Base-by-base conservation (phyloP, 2,888 invertebrate genomes). In the Apamea crenata region DNA sequence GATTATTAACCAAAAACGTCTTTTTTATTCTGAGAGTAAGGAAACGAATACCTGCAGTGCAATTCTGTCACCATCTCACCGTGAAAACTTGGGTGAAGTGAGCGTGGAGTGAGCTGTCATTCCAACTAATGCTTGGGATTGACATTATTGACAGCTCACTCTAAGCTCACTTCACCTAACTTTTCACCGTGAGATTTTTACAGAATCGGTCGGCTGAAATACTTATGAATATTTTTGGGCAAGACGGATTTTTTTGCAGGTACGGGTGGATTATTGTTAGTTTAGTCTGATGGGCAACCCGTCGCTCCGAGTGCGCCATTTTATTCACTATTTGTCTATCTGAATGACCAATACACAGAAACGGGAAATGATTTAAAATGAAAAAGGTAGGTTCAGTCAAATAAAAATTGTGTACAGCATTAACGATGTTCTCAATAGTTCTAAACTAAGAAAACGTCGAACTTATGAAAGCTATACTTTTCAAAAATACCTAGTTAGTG, bases 201-300 rank as follows among this genome's bases (percentile, higher is more conserved):
- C n/a, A n/a, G n/a, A n/a, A n/a, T n/a, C n/a, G n/a, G n/a, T n/a
- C n/a, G n/a, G n/a, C n/a, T n/a, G n/a, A 40, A 50, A 6, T 50
- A 40, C 40, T 40, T 32, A 21, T 53, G 25, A 50, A 65, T 14
- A 12, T 65, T 63, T 65, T 67, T 61, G 18, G 65, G 7, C 18
- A 44, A 72, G 8, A 25, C 65, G 12, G 36, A 36, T 8, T 2
- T 65, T 65, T 36, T 36, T 21, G 25, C 18, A 18, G 18, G 18
- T 2, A 61, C 16, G 12, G n/a, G 7, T 36, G 40, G 56, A 72
- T 81, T 66, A 81, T 47, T 56, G 47, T 59, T 50, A n/a, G 44
- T 4, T 36, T 32, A 50, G 32, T 32, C 59, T 69, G 29, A 40
- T 14, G 44, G 21, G 21, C n/a, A n/a, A 32, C 47, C 7, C 25